phyloP scores from a whole-genome alignment of 2,797 vertebrate species.

The Enteromius paludinosus region DNA sequence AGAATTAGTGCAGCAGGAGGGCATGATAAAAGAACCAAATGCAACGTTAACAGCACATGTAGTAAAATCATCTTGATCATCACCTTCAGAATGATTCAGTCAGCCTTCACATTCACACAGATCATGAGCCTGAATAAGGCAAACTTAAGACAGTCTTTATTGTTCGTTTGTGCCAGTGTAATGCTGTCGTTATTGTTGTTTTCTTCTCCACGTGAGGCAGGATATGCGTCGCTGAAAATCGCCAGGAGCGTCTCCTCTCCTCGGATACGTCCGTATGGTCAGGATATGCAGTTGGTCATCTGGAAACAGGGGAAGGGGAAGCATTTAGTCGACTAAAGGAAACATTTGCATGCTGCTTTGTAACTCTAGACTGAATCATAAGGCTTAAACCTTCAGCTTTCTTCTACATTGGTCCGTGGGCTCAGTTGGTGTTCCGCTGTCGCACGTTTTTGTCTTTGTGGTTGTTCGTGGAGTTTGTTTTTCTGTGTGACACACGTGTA shows the following conservation, averaged over 20 bases:
- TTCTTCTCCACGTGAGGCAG: slow-evolving; percentile 77
- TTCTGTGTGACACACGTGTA: slow-evolving; percentile 77
- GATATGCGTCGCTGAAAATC: slow-evolving; percentile 77
- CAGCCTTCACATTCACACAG: slow-evolving; percentile 86
- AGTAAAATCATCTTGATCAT: slow-evolving; percentile 86
- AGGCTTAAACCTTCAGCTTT: slow-evolving; percentile 19
- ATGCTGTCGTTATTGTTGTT: slow-evolving; percentile 81
- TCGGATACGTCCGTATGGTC: slow-evolving; percentile 74
- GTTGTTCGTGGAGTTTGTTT: slow-evolving; percentile 99
- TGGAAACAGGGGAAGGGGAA: slow-evolving; percentile 69
- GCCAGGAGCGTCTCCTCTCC: slow-evolving; percentile 68
- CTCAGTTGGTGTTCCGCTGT: slow-evolving; percentile 98
- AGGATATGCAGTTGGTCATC: slow-evolving; percentile 77
- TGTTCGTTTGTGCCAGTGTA: slow-evolving; percentile 83
- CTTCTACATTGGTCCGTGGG: slow-evolving; percentile 45
- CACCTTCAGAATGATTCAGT: slow-evolving; percentile 89
- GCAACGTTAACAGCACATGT: slow-evolving; percentile 92
- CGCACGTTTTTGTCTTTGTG: slow-evolving; percentile 99
- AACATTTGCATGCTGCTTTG: not conserved
- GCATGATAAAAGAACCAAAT: slow-evolving; percentile 80
- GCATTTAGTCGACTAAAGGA: slow-evolving; percentile 58
- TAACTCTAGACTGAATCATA: not conserved
- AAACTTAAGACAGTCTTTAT: slow-evolving; percentile 94
- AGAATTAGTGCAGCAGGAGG: slow-evolving; percentile 77
- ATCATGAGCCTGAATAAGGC: slow-evolving; percentile 93